A percentile compares a stretch with the other conserved stretches of the same genome.
Evolutionary conservation across 2,797 vertebrate genomes (phyloP).

Genomic region (Muscicapa striata): DNA sequence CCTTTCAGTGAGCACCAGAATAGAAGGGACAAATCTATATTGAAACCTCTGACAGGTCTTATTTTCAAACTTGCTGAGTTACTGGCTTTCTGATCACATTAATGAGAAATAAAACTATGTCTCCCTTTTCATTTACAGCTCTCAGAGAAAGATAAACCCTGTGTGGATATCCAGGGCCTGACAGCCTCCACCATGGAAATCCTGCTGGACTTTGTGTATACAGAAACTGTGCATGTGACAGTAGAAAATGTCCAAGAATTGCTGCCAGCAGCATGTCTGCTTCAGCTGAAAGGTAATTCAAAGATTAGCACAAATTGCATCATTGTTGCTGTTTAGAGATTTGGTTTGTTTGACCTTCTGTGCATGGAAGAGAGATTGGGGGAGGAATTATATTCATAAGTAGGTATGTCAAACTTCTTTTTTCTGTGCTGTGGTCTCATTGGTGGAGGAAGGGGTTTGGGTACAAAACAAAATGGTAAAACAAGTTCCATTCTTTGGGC

Average conservation of each 20-base stretch:
- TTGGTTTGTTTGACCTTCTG: neutral
- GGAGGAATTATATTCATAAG: neutral
- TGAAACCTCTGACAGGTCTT: neutral
- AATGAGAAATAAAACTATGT: neutral
- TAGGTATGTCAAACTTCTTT: neutral
- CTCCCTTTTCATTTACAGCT: slow-evolving; percentile 78
- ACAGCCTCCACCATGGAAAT: slow-evolving; percentile 98
- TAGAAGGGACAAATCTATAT: neutral
- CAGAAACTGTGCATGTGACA: slow-evolving; percentile 95
- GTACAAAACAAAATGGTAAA: neutral
- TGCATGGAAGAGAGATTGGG: neutral
- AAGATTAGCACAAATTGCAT: neutral
- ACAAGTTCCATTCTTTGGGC: neutral
- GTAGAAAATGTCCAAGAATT: slow-evolving; percentile 98
- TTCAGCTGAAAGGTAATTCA: slow-evolving; percentile 94
- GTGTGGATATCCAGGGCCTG: slow-evolving; percentile 96
- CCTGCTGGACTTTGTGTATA: slow-evolving; percentile 96
- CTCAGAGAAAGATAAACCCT: slow-evolving; percentile 96
- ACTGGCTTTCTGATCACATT: neutral
- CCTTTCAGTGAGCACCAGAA: neutral
- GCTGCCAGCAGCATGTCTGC: slow-evolving; percentile 93
- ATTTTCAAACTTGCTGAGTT: neutral
- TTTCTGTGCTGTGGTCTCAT: neutral
- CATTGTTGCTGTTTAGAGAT: neutral
- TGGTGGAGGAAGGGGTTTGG: neutral